Evolutionary conservation across 2,797 vertebrate species (phyloP).

Genomic region (Hydrolagus colliei): DNA sequence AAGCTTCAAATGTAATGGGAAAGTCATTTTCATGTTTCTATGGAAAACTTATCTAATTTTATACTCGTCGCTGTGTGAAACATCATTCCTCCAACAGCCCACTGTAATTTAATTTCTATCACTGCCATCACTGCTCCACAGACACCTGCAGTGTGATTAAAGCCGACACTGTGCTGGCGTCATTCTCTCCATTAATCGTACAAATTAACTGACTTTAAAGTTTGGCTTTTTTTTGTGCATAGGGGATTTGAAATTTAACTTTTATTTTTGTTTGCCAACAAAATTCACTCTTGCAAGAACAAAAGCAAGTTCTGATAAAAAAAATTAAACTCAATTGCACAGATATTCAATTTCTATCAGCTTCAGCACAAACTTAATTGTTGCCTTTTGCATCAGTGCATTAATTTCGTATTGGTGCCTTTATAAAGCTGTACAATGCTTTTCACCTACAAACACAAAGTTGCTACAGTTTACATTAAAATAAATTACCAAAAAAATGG

Average conservation of each 20-base stretch:
- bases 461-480: no score
- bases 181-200: constrained; percentile 24
- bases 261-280: not conserved
- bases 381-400: no score
- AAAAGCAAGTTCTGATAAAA: no score
- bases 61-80: constrained; percentile 26
- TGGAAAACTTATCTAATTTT: constrained; percentile 31
- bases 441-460: no score
- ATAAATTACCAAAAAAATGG: no score
- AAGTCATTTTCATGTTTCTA: constrained; percentile 24
- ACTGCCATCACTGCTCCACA: constrained; percentile 13
- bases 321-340: not conserved
- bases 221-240: constrained; percentile 8
- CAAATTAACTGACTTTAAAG: constrained; percentile 27
- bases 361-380: not conserved
- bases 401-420: no score
- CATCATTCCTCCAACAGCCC: constrained; percentile 26
- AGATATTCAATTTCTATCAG: not conserved
- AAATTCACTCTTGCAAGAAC: not conserved
- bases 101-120: constrained; percentile 25
- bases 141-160: constrained; percentile 25
- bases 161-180: constrained; percentile 17
- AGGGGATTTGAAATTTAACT: not conserved
- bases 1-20: constrained; percentile 4
- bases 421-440: no score